Evolutionary conservation across 2,113 vertebrate species (phyloP).

Genomic region (Furnarius figulus): DNA sequence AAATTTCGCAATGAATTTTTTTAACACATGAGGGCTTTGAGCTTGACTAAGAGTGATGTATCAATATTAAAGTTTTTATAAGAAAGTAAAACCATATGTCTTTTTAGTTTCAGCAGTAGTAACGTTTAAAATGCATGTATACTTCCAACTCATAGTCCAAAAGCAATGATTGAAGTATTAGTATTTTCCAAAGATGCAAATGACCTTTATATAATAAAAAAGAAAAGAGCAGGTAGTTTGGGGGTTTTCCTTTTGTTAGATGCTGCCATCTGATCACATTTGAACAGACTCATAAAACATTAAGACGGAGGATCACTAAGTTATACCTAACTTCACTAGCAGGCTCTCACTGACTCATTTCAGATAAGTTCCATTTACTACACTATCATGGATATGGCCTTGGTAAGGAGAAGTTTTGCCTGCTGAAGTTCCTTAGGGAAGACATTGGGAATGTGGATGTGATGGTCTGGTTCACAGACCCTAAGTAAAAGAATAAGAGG

Average conservation of each 20-base stretch:
- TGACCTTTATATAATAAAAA: not conserved
- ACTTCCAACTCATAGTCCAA: not conserved
- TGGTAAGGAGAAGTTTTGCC: not conserved
- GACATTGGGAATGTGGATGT: not conserved
- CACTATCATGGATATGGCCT: not conserved
- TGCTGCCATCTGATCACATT: not conserved
- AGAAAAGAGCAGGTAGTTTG: not conserved
- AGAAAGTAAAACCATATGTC: rapidly evolving
- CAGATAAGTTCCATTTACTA: not conserved
- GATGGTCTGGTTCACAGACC: not conserved
- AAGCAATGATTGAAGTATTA: not conserved
- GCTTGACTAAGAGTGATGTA: not conserved
- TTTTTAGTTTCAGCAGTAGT: not conserved
- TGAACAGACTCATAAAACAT: not conserved
- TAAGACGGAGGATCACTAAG: not conserved
- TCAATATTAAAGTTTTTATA: not conserved
- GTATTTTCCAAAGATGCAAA: not conserved
- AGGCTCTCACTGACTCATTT: not conserved
- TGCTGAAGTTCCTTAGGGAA: not conserved
- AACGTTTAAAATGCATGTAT: not conserved
- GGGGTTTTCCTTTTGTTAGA: not conserved
- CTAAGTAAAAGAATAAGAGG: not conserved
- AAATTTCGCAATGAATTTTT: not conserved
- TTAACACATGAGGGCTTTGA: not conserved
- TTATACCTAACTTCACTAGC: not conserved